Percentiles rank a stretch among this genome's conserved stretches.
phyloP scores from a whole-genome alignment of 2,888 invertebrate genomes.

The Drosophila koepferae region DNA sequence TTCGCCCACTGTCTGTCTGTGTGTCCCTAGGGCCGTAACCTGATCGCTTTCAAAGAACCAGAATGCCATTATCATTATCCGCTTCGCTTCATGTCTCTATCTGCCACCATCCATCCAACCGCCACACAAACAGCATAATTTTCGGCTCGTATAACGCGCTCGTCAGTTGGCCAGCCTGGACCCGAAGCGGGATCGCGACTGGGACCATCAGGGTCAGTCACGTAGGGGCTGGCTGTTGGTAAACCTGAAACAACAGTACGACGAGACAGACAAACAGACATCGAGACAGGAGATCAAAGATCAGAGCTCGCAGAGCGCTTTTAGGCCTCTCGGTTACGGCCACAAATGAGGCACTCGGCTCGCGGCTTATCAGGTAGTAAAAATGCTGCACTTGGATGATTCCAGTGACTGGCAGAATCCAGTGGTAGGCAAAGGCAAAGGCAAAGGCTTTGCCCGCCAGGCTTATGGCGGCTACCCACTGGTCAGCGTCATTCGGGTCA shows the following conservation, averaged over 20 bases:
- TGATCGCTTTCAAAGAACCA: slow-evolving; percentile 73
- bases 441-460: slow-evolving; percentile 2
- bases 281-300: slow-evolving; percentile 69
- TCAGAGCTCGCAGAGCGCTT: slow-evolving; percentile 62
- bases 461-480: slow-evolving; percentile 32
- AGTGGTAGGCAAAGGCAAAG: background rate
- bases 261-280: slow-evolving; percentile 21
- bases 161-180: slow-evolving; percentile 37
- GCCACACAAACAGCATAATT: slow-evolving; percentile 65
- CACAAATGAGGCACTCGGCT: slow-evolving; percentile 41
- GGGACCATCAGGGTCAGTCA: slow-evolving; percentile 64
- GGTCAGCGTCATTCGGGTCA: slow-evolving; percentile 45
- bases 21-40: slow-evolving; percentile 63
- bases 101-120: slow-evolving; percentile 46
- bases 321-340: slow-evolving; percentile 23
- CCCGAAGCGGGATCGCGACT: background rate
- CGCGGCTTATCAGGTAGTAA: slow-evolving; percentile 75
- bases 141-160: slow-evolving; percentile 72
- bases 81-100: slow-evolving; percentile 77
- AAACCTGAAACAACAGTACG: slow-evolving; percentile 3
- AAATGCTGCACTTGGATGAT: slow-evolving; percentile 77
- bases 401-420: slow-evolving; percentile 64
- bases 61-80: slow-evolving; percentile 79
- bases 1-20: background rate
- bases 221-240: slow-evolving; percentile 53